phyloP scores from a whole-genome alignment of 2,888 invertebrate species.

The Dicyrtomina minuta region DNA sequence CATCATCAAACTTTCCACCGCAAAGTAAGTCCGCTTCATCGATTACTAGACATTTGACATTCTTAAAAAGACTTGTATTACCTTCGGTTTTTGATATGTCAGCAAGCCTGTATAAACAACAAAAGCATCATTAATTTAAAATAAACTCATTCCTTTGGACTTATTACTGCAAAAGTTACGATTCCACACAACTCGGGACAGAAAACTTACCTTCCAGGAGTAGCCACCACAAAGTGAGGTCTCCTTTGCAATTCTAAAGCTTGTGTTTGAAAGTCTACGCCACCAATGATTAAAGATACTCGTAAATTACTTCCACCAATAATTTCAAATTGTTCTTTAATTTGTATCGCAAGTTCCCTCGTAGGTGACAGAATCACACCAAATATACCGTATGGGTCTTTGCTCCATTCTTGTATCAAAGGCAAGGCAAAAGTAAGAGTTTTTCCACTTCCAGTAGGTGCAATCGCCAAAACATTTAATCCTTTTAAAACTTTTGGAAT shows the following conservation, averaged over 20 bases:
- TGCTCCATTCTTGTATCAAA: constrained; percentile 83
- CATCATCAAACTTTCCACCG: constrained; percentile 78
- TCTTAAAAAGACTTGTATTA: constrained; percentile 71
- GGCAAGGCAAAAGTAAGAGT: constrained; percentile 96
- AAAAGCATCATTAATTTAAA: not conserved
- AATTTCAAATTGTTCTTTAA: constrained; percentile 91
- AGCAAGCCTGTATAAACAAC: constrained; percentile 65
- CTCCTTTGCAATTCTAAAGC: constrained; percentile 76
- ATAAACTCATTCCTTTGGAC: too few relatives aligned
- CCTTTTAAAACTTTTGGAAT: constrained; percentile 76
- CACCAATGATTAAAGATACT: constrained; percentile 88
- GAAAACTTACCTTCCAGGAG: constrained; percentile 70
- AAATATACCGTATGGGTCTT: constrained; percentile 95
- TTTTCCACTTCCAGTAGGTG: constrained; percentile 97
- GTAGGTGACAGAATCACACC: constrained; percentile 94
- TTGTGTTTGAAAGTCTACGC: constrained; percentile 88
- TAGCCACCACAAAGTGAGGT: constrained; percentile 94
- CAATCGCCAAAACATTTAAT: constrained; percentile 89
- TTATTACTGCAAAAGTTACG: too few relatives aligned
- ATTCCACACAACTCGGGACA: too few relatives aligned
- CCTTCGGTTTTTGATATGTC: constrained; percentile 74
- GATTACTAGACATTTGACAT: constrained; percentile 81
- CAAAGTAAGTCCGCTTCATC: constrained; percentile 94
- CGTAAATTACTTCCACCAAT: constrained; percentile 83
- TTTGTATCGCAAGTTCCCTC: constrained; percentile 66